Evolutionary conservation across 53 echinoderm and acorn worm species (phyloP).

Genomic region (Paelopatides confundens): DNA sequence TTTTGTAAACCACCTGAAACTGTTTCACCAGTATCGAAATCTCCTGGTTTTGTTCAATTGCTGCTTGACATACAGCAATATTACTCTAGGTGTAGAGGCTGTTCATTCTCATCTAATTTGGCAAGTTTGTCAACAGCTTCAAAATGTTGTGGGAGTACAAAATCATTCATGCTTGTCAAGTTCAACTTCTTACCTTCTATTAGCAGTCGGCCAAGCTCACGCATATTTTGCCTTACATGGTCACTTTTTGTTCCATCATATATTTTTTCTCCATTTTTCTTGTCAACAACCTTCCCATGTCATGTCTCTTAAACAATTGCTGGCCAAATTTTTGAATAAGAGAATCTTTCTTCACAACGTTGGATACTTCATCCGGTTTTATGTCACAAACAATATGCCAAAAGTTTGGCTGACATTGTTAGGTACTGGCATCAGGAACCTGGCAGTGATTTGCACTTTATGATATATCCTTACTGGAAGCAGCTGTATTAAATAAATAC

Average conservation of each 20-base stretch:
- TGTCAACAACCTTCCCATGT: conserved; percentile 13
- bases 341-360: neutral
- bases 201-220: neutral
- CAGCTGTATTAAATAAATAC: neutral
- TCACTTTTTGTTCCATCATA: conserved; percentile 14
- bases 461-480: neutral
- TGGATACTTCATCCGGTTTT: conserved; percentile 16
- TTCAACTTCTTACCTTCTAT: neutral
- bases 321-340: conserved; percentile 34
- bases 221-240: conserved; percentile 2
- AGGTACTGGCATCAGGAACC: conserved; percentile 22
- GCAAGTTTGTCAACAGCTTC: conserved; percentile 10
- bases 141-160: neutral
- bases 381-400: conserved; percentile 26
- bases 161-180: neutral
- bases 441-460: too few species aligned
- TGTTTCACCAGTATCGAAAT: neutral
- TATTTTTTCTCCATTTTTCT: neutral
- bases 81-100: neutral
- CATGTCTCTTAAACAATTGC: conserved; percentile 17
- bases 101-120: neutral
- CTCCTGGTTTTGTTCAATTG: neutral
- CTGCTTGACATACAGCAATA: conserved; percentile 16
- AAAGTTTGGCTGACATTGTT: conserved; percentile 7
- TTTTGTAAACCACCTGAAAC: conserved; percentile 22